Percentiles rank a stretch among this genome's conserved stretches.
phyloP scores from a whole-genome alignment of 53 echinoderm and acorn worm genomes.

The Temnopleurus reevesii region DNA sequence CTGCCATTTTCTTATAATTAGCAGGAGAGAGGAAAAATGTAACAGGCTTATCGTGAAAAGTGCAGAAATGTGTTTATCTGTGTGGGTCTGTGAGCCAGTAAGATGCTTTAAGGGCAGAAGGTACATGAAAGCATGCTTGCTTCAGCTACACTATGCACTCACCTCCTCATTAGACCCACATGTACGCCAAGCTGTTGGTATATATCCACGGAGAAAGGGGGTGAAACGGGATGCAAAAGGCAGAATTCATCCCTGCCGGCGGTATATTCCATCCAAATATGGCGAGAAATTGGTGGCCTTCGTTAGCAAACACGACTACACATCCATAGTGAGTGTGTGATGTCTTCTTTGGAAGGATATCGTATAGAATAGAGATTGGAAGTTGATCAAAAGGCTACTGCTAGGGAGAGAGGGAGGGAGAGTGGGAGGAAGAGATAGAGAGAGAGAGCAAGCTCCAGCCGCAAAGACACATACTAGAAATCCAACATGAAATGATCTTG shows the following conservation, averaged over 20 bases:
- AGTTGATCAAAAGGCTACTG: slow-evolving; percentile 16
- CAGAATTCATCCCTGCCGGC: slow-evolving; percentile 8
- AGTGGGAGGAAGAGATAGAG: background rate
- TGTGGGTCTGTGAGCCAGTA: background rate
- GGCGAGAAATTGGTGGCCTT: background rate
- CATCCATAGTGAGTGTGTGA: background rate
- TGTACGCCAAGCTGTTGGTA: background rate
- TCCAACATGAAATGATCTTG: slow-evolving; percentile 14
- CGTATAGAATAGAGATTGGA: background rate
- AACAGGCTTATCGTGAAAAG: background rate
- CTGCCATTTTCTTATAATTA: background rate
- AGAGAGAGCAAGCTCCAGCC: background rate
- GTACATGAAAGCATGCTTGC: background rate
- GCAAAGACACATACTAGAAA: slow-evolving; percentile 7
- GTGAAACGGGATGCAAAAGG: background rate
- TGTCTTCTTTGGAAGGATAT: background rate
- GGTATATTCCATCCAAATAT: slow-evolving; percentile 34
- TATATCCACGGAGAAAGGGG: background rate
- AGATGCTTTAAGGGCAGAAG: too few relatives aligned
- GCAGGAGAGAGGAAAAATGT: background rate
- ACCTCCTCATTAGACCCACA: background rate
- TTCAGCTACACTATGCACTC: background rate
- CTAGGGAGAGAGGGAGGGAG: background rate
- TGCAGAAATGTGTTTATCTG: background rate
- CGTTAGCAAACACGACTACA: slow-evolving; percentile 10